These are phyloP conservation scores for Vanacampus margaritifer DNA, from an alignment of 2,113 vertebrate genomes.

Conservation along the genomic window DNA sequence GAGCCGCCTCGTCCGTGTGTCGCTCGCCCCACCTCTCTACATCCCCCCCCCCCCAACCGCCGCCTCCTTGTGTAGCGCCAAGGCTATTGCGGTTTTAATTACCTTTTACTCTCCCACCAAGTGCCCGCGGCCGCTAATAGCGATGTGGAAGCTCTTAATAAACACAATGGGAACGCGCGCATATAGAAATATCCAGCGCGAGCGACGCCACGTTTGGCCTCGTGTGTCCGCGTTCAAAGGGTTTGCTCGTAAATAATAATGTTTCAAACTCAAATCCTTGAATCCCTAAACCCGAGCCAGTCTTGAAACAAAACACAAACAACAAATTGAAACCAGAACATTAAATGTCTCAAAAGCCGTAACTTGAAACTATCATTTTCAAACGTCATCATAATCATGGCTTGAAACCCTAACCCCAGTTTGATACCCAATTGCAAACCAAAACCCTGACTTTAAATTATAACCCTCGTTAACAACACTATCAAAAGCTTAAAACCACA, in stretches of 20 bases:
- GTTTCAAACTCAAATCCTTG: too few species aligned
- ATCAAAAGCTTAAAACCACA: too few species aligned
- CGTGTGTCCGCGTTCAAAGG: not conserved
- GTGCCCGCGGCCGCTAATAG: conserved; percentile 65
- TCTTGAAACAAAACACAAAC: too few species aligned
- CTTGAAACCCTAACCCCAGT: too few species aligned
- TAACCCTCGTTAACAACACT: too few species aligned
- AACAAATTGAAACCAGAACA: too few species aligned
- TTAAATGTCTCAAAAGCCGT: too few species aligned
- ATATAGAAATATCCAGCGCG: conserved; percentile 19
- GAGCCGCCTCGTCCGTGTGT: not conserved
- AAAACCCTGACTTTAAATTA: too few species aligned
- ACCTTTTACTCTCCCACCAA: conserved; percentile 55
- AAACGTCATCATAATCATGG: too few species aligned
- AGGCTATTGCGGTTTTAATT: conserved; percentile 66
- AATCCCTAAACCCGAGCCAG: too few species aligned
- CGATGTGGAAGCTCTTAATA: conserved; percentile 40
- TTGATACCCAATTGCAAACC: too few species aligned
- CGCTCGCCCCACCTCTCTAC: not conserved
- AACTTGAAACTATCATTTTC: too few species aligned
- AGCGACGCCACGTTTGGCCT: not conserved
- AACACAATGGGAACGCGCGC: conserved; percentile 54
- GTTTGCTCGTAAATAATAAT: not conserved
- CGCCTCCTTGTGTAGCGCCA: not conserved
- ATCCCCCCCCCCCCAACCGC: not conserved